phyloP scores from a whole-genome alignment of 2,888 invertebrate species.

The Eristalis arbustorum region DNA sequence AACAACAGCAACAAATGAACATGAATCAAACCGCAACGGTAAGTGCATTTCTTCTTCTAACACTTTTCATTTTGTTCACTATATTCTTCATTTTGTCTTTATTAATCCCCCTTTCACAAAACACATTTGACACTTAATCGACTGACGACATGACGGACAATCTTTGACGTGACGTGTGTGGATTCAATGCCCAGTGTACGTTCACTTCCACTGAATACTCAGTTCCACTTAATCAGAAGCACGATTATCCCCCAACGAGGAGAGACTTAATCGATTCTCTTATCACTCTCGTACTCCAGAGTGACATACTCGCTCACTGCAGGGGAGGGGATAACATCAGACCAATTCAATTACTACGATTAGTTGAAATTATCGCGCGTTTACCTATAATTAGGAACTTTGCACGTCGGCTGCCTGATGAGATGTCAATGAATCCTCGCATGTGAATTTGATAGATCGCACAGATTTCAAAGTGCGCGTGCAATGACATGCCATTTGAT shows the following conservation, averaged over 20 bases:
- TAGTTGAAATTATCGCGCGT: neutral
- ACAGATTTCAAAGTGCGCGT: neutral
- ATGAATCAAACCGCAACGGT: conserved; percentile 76
- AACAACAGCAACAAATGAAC: conserved; percentile 75
- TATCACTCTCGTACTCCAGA: neutral
- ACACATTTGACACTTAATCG: neutral
- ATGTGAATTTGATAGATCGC: too few species aligned
- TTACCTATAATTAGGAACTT: neutral
- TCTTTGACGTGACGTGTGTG: neutral
- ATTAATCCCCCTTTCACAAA: neutral
- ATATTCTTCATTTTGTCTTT: conserved; percentile 7
- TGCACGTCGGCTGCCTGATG: neutral
- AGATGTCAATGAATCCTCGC: neutral
- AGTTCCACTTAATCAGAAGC: neutral
- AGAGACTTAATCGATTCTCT: neutral
- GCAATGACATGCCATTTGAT: neutral
- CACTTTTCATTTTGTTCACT: conserved; percentile 2
- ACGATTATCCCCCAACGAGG: neutral
- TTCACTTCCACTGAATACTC: neutral
- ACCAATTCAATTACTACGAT: neutral
- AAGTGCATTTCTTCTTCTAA: conserved; percentile 67
- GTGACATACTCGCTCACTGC: neutral
- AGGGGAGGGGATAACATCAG: neutral
- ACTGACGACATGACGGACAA: neutral
- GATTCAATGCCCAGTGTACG: too few species aligned